Evolutionary conservation across 1,140 invertebrate species (phyloP), one percentile per base, ranked within the genome.

Genomic region (Tetramorium parvispinum): DNA sequence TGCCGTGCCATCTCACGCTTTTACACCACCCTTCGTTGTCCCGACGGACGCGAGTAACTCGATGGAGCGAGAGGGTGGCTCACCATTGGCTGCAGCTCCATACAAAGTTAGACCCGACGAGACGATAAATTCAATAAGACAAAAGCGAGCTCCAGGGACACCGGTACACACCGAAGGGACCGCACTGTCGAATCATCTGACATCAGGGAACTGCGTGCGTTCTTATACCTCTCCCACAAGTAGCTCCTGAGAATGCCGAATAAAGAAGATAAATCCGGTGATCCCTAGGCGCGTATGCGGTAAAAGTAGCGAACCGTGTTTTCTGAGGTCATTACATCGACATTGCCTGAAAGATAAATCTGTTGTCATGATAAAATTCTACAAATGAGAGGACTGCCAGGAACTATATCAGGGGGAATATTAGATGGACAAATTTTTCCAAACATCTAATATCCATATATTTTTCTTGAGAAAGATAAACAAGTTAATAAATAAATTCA

Each of bases 111-210:
- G 55, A 71, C 10, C 27, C 78, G 63, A 85, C 79, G 18, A 82
- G 85, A 89, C 87, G 88, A 90, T 92, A 93, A 93, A 93, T 93
- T 91, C 90, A 90, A 93, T 92, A 89, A 92, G 87, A 87, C 88
- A 85, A 79, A 88, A 85, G 81, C 43, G 32, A 75, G 49, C 65
- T 51, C 24, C n/a, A 2, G 11, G 18, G 57, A 66, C 53, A 73
- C 73, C 3, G 71, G 70, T 75, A 87, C 55, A 71, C 21, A 51
- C 40, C 51, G 11, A 24, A 51, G 71, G 65, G 37, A 32, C 8
- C 13, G 10, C 16, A 46, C 16, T 21, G 73, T 43, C 40, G 59
- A 46, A 13, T 18, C 46, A 37, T 68, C 27, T 13, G 4, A 51
- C 40, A 57, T 59, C 43, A 27, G 13, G 16, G 37, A 53, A 37